Evolutionary conservation across 2,797 vertebrate genomes (phyloP).

Genomic region (Phataginus tetradactyla): DNA sequence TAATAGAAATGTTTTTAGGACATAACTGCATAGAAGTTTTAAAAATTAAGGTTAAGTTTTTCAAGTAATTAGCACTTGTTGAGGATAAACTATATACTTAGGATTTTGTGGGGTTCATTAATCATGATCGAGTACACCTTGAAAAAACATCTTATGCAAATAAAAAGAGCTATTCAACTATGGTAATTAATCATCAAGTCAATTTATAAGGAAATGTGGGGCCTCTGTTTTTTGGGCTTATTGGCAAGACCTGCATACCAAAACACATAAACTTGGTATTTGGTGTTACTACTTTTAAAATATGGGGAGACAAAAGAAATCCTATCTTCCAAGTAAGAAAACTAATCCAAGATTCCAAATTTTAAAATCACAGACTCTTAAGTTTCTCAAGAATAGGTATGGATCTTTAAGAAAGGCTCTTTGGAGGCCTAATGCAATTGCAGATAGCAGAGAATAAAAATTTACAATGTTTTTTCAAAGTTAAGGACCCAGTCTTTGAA

Average conservation of each 20-base stretch:
- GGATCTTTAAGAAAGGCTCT: background rate
- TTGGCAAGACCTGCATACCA: background rate
- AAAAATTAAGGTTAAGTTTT: background rate
- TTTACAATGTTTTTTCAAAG: conserved; percentile 25
- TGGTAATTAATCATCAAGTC: conserved; percentile 64
- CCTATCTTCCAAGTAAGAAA: background rate
- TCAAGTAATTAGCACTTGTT: conserved; percentile 30
- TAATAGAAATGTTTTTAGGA: background rate
- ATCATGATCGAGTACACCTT: conserved; percentile 59
- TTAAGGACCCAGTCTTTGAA: background rate
- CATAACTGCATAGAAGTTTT: background rate
- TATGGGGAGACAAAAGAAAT: background rate
- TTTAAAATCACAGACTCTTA: conserved; percentile 6
- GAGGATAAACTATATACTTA: background rate
- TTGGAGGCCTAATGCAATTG: background rate
- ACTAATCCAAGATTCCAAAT: background rate
- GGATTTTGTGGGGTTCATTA: conserved; percentile 51
- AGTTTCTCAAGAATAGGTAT: background rate
- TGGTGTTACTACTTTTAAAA: conserved; percentile 50
- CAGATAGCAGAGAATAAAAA: background rate
- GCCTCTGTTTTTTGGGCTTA: conserved; percentile 2
- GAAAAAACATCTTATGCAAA: conserved; percentile 13
- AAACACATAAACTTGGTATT: conserved; percentile 51
- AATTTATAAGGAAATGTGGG: conserved; percentile 42
- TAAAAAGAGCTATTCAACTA: conserved; percentile 65